A percentile compares a stretch with the other conserved stretches of the same genome.
These are phyloP conservation scores for Neria commutata DNA, from an alignment of 2,888 invertebrate genomes.

Conservation along the genomic window DNA sequence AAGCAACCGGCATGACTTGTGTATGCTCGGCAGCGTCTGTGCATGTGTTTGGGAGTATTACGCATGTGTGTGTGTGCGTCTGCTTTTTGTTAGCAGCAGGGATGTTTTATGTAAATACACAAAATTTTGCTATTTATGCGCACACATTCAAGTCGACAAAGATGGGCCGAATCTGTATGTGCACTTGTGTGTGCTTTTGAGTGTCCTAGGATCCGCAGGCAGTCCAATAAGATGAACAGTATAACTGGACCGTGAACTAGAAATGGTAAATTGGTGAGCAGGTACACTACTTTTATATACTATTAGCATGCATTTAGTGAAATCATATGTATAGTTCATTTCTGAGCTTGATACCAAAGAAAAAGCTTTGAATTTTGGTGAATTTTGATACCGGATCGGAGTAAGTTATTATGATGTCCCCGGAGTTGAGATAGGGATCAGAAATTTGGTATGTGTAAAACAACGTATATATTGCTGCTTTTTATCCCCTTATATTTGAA, in stretches of 20 bases:
- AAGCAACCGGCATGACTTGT: background rate
- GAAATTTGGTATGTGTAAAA: background rate
- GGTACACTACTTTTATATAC: too few species aligned
- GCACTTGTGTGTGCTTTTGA: background rate
- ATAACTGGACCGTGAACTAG: background rate
- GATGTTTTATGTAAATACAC: conserved; percentile 49
- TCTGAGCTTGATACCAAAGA: too few species aligned
- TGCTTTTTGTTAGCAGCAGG: conserved; percentile 30
- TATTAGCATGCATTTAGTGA: too few species aligned
- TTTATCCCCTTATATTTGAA: background rate
- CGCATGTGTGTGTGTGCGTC: conserved; percentile 26
- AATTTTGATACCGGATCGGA: too few species aligned
- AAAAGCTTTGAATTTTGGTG: too few species aligned
- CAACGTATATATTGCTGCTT: too few species aligned
- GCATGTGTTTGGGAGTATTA: conserved; percentile 22
- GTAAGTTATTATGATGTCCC: too few species aligned
- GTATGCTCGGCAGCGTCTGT: conserved; percentile 1
- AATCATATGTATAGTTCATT: too few species aligned
- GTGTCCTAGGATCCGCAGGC: background rate
- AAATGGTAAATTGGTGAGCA: too few species aligned
- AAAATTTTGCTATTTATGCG: conserved; percentile 37
- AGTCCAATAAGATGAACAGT: conserved; percentile 9
- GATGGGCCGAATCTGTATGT: conserved; percentile 12
- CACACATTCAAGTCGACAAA: conserved; percentile 28
- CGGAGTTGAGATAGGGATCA: too few species aligned